Base-by-base conservation (phyloP, 2,888 invertebrate genomes). In the Acanthopleura granulata region DNA sequence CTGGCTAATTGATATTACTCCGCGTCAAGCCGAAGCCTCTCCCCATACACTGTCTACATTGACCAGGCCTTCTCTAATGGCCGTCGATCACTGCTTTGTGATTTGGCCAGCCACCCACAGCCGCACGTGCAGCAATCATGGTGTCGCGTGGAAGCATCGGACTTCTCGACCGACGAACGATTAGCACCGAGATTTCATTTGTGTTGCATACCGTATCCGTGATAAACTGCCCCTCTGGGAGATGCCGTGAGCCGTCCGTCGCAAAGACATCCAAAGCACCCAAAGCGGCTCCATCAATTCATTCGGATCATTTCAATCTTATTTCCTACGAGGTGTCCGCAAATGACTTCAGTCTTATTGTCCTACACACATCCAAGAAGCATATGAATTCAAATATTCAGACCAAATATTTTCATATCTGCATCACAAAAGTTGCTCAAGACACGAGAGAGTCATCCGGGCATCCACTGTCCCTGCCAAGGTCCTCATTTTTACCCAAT, bases 111-210 rank as follows among this genome's bases (percentile, higher is more conserved):
- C 40, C 4, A 40, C 40, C 57, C 57, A 57, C 57, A n/a, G 57
- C 12, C n/a, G 57, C 57, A 57, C 57, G 57, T 57, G 57, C 57
- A 12, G 57, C 57, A 57, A 57, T 57, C 57, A 57, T 57, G 57
- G 57, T 12, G 57, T 57, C 57, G 18, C 18, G 18, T 57, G 57
- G 57, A n/a, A 57, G 22, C 57, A 57, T n/a, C 57, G 18, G 57
- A n/a, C 57, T 22, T 57, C 57, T 57, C 57, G 57, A 9, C 57
- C 22, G 57, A 57, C 22, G n/a, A 18, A 22, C 18, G 57, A 57
- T 57, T n/a, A 57, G 18, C 57, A 57, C 57, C 57, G 57, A 57
- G 57, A 57, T 57, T 57, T 57, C 57, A 57, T 57, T 57, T 57
- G 57, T 57, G 57, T 57, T 57, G 57, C n/a, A 22, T 57, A 22